These are phyloP conservation scores for Archegozetes longisetosus DNA, from an alignment of 1,140 invertebrate genomes.

Conservation along the genomic window DNA sequence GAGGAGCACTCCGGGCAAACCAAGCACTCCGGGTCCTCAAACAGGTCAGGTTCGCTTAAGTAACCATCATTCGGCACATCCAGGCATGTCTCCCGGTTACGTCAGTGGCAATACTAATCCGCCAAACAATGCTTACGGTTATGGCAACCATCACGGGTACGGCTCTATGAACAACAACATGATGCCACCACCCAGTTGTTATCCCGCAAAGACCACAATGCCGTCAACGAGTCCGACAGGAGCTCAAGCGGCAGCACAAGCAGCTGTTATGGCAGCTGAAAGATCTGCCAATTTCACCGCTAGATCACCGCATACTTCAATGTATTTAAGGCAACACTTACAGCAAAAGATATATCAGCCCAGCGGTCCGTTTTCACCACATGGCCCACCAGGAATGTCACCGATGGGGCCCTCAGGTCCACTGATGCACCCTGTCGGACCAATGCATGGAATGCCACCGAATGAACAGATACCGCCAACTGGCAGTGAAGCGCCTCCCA, in stretches of 20 bases:
- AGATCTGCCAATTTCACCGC: slow-evolving; percentile 23
- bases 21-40: not conserved
- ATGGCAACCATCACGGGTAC: not conserved
- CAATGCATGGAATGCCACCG: not conserved
- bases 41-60: not conserved
- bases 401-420: slow-evolving; percentile 16
- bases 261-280: slow-evolving; percentile 30
- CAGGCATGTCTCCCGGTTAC: not conserved
- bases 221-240: slow-evolving; percentile 3
- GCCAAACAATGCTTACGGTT: not conserved
- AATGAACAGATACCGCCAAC: not conserved
- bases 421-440: slow-evolving; percentile 13
- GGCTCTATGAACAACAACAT: slow-evolving; percentile 18
- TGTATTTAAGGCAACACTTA: slow-evolving; percentile 48
- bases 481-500: not conserved
- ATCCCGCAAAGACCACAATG: slow-evolving; percentile 5
- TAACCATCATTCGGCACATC: not conserved
- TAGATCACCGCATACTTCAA: slow-evolving; percentile 24
- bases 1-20: not conserved
- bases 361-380: not conserved
- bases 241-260: slow-evolving; percentile 27
- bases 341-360: slow-evolving; percentile 24
- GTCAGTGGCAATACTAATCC: not conserved
- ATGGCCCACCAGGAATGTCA: slow-evolving; percentile 22
- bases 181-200: slow-evolving; percentile 24